Evolutionary conservation across 1,140 invertebrate species (phyloP).

Genomic region (Pararge aegeria): DNA sequence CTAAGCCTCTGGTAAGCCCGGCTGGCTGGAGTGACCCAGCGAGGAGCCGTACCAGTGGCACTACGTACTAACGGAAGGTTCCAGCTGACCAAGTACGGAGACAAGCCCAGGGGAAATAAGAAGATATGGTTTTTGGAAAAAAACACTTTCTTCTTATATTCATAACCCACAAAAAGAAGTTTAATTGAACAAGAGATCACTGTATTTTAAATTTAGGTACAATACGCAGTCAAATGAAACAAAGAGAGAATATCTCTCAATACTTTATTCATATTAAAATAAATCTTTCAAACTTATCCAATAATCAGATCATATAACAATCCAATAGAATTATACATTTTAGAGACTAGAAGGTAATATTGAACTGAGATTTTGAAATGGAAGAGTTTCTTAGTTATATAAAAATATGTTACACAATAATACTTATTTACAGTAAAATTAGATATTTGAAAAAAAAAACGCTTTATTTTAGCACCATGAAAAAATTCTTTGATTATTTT

Average conservation of each 20-base stretch:
- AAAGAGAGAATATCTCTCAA: slow-evolving; percentile 25
- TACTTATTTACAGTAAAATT: slow-evolving; percentile 39
- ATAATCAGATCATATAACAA: slow-evolving; percentile 60
- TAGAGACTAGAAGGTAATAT: slow-evolving; percentile 70
- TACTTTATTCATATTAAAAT: slow-evolving; percentile 67
- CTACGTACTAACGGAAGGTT: no score
- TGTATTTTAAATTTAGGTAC: no score
- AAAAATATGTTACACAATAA: slow-evolving; percentile 17
- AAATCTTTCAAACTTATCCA: slow-evolving; percentile 62
- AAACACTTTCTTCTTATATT: no score
- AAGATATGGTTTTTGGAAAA: no score
- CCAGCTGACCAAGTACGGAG: no score
- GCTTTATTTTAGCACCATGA: slow-evolving; percentile 17
- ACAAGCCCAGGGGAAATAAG: no score
- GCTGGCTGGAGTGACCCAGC: no score
- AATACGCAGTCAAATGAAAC: no score
- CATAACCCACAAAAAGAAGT: no score
- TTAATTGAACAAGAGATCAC: no score
- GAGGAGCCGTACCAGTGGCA: no score
- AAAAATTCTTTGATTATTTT: slow-evolving; percentile 6
- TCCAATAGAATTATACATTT: slow-evolving; percentile 60
- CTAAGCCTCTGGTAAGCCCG: no score
- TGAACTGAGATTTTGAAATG: slow-evolving; percentile 52
- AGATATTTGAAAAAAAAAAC: slow-evolving; percentile 16
- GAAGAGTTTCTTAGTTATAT: slow-evolving; percentile 32